Percentiles rank a stretch among this genome's conserved stretches.
phyloP scores from a whole-genome alignment of 2,797 vertebrate genomes.

The Neosilurus mollespiculum region DNA sequence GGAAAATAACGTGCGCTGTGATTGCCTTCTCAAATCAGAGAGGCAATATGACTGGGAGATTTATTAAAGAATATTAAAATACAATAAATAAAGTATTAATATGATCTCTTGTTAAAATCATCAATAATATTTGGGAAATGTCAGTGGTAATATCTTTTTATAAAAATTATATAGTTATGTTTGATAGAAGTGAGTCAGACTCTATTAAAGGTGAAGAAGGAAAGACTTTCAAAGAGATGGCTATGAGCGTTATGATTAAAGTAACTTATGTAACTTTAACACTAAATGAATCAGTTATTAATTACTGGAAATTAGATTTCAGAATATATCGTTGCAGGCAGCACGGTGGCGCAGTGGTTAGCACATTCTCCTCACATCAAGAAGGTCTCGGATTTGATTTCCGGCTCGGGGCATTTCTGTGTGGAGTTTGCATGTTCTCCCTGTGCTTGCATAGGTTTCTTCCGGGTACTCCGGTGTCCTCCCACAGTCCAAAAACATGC shows the following conservation, averaged over 20 bases:
- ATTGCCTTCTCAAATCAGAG: constrained; percentile 34
- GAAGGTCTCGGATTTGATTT: no score
- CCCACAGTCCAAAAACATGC: no score
- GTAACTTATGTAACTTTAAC: neutral
- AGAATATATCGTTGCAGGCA: neutral
- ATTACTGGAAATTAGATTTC: neutral
- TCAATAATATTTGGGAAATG: neutral
- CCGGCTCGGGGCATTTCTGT: no score
- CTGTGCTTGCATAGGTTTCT: no score
- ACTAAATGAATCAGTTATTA: neutral
- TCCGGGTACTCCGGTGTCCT: no score
- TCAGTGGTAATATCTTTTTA: neutral
- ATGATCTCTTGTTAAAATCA: neutral
- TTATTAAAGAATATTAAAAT: neutral
- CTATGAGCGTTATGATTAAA: neutral
- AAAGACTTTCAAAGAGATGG: neutral
- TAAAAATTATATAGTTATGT: neutral
- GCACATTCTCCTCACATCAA: no score
- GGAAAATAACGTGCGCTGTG: constrained; percentile 27
- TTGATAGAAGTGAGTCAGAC: neutral
- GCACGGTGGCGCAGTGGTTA: no score
- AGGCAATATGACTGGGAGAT: neutral
- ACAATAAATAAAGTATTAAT: neutral
- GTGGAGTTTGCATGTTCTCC: no score
- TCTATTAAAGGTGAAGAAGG: neutral